phyloP scores from a whole-genome alignment of 2,888 invertebrate genomes.

The Leptinotarsa peninsularis region DNA sequence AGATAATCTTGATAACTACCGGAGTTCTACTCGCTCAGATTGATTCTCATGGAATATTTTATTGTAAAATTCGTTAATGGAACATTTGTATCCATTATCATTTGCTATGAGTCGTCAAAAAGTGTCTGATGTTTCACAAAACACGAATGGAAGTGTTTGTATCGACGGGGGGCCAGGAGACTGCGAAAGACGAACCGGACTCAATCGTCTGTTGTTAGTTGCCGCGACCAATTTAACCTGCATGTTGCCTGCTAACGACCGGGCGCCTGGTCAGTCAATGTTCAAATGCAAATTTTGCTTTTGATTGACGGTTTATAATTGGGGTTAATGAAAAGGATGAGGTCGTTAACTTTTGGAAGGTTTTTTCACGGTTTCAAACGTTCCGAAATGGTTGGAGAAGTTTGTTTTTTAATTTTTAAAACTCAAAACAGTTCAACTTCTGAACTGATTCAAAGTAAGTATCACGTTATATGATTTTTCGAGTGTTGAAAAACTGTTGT shows the following conservation, averaged over 20 bases:
- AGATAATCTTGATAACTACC: no score
- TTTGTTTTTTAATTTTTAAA: no score
- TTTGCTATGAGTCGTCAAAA: constrained; percentile 43
- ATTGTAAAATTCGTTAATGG: neutral
- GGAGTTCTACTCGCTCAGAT: no score
- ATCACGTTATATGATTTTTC: no score
- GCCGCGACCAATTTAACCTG: constrained; percentile 36
- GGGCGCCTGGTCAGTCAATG: constrained; percentile 25
- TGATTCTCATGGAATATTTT: no score
- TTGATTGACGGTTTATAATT: constrained; percentile 31
- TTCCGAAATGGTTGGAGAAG: no score
- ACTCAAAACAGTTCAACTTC: neutral
- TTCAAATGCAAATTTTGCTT: constrained; percentile 28
- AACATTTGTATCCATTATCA: constrained; percentile 26
- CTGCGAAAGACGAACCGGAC: constrained; percentile 51
- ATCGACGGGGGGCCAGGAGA: constrained; percentile 55
- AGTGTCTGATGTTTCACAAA: constrained; percentile 47
- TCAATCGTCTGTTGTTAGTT: constrained; percentile 58
- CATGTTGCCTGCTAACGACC: constrained; percentile 21
- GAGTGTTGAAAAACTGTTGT: no score
- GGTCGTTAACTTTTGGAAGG: neutral
- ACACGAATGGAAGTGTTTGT: constrained; percentile 56
- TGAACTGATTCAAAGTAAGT: no score
- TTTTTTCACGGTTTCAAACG: no score
- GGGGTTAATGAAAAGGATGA: constrained; percentile 27